These are phyloP conservation scores for Endomychus coccineus DNA, from an alignment of 2,888 invertebrate genomes.

Conservation along the genomic window DNA sequence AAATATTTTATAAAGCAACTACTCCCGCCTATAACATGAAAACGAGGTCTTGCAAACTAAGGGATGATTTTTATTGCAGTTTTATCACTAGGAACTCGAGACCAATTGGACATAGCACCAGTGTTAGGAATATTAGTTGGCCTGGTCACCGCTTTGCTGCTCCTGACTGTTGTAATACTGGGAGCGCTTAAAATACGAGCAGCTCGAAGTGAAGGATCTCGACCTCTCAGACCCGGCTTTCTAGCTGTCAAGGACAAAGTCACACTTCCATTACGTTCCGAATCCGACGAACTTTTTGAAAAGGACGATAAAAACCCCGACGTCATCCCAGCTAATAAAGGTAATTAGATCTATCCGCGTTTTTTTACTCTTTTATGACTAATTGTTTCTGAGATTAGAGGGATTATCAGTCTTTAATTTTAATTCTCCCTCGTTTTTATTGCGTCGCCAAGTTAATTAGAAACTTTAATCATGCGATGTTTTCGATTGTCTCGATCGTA, in stretches of 20 bases:
- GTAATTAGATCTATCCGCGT: conserved; percentile 52
- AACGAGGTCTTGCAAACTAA: no score
- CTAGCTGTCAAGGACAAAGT: conserved; percentile 61
- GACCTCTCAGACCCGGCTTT: conserved; percentile 51
- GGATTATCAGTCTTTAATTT: no score
- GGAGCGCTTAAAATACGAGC: conserved; percentile 54
- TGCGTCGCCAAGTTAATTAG: no score
- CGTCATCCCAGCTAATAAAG: conserved; percentile 81
- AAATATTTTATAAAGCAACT: no score
- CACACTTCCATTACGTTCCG: conserved; percentile 54
- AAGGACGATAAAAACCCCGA: conserved; percentile 84
- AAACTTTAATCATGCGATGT: no score
- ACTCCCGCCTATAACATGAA: no score
- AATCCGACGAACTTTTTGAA: conserved; percentile 63
- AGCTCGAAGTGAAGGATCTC: conserved; percentile 46
- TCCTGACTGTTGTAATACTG: conserved; percentile 57
- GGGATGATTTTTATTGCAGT: conserved; percentile 30
- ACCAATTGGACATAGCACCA: conserved; percentile 50
- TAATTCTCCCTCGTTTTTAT: no score
- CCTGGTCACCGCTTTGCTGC: conserved; percentile 59
- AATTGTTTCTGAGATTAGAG: conserved; percentile 1
- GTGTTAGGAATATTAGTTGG: conserved; percentile 62
- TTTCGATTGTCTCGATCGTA: no score
- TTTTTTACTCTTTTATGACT: no score
- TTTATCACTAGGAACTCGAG: conserved; percentile 45